phyloP scores from a whole-genome alignment of 2,888 invertebrate genomes.

The Euplexia lucipara region DNA sequence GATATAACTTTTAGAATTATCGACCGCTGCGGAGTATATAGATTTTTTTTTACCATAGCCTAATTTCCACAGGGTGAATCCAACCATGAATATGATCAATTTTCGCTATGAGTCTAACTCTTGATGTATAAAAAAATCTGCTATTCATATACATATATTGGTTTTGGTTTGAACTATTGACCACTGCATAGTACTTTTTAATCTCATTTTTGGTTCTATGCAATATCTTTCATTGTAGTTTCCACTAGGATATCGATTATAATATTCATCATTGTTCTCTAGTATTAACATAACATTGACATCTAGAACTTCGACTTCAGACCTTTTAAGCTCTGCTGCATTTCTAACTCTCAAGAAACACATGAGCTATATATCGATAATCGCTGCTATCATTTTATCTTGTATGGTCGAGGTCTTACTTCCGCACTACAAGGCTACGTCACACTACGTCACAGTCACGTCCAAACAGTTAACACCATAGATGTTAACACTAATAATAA shows the following conservation, averaged over 20 bases:
- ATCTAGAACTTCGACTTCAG: not conserved
- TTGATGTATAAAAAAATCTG: too few species aligned
- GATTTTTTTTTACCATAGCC: too few species aligned
- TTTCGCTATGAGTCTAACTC: too few species aligned
- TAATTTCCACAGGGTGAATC: too few species aligned
- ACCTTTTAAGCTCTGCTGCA: not conserved
- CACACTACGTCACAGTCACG: conserved; percentile 14
- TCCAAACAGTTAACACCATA: conserved; percentile 20
- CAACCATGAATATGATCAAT: too few species aligned
- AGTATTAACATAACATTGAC: not conserved
- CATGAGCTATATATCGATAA: conserved; percentile 42
- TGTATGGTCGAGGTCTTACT: conserved; percentile 45
- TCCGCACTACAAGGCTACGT: conserved; percentile 40
- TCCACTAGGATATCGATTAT: not conserved
- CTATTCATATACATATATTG: too few species aligned
- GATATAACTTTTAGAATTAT: not conserved
- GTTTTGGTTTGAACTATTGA: too few species aligned
- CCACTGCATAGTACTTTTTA: too few species aligned
- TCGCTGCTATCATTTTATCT: conserved; percentile 59
- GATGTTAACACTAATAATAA: conserved; percentile 23
- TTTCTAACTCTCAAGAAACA: not conserved
- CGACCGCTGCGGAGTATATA: too few species aligned
- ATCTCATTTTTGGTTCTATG: not conserved
- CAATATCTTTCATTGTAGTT: not conserved
- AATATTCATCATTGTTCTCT: too few species aligned